phyloP scores from a whole-genome alignment of 2,113 vertebrate species.

The Copsychus sechellarum region DNA sequence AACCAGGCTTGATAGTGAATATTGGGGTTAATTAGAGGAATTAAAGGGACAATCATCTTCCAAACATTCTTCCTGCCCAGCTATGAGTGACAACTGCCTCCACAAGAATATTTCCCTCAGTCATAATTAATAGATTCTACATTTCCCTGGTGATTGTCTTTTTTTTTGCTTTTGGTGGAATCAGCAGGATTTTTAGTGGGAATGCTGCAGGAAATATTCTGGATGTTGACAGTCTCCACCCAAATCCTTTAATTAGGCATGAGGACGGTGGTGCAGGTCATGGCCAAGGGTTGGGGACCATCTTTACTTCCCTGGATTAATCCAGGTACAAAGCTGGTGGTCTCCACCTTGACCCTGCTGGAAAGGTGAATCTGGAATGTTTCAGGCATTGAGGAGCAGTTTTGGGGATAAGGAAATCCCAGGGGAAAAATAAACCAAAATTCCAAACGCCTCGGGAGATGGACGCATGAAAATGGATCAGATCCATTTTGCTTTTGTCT shows the following conservation, averaged over 20 bases:
- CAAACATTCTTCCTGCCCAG: not conserved
- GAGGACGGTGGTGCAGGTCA: not conserved
- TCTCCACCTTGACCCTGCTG: not conserved
- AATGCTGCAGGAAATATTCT: not conserved
- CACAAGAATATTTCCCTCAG: not conserved
- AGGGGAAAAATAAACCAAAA: not conserved
- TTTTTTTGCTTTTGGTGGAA: not conserved
- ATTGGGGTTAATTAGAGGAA: conserved; percentile 22
- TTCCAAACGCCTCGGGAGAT: not conserved
- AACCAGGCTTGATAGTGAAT: conserved; percentile 39
- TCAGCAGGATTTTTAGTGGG: not conserved
- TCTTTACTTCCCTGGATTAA: not conserved
- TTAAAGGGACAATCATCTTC: not conserved
- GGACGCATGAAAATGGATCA: not conserved
- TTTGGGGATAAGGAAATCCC: not conserved
- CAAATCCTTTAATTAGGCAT: not conserved
- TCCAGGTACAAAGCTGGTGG: not conserved
- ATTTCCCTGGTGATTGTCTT: not conserved
- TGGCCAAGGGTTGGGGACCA: not conserved
- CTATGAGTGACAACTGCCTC: not conserved
- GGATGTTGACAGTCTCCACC: too few relatives aligned
- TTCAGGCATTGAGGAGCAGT: not conserved
- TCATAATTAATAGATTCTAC: not conserved
- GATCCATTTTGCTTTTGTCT: fast-evolving
- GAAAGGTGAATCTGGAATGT: not conserved